phyloP scores from a whole-genome alignment of 2,113 vertebrate genomes.

The Chaenocephalus aceratus region DNA sequence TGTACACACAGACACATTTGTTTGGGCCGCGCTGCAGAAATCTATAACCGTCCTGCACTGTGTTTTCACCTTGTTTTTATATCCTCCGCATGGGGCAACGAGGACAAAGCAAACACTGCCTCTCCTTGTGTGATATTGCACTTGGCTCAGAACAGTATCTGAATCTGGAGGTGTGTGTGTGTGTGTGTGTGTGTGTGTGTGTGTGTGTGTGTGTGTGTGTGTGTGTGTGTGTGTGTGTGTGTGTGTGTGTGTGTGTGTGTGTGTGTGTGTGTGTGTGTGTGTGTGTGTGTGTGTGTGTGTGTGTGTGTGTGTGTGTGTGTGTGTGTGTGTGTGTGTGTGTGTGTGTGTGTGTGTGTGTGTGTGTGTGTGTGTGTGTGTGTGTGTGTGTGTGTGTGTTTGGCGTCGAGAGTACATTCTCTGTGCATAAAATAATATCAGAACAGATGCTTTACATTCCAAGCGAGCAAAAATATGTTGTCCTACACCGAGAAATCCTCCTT shows the following conservation, averaged over 20 bases:
- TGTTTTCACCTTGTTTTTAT: constrained; percentile 49
- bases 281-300: neutral
- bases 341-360: neutral
- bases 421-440: constrained; percentile 25
- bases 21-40: constrained; percentile 34
- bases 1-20: constrained; percentile 43
- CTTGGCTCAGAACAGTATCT: constrained; percentile 46
- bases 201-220: neutral
- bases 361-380: neutral
- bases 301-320: neutral
- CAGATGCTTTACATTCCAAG: constrained; percentile 37
- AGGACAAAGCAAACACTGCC: constrained; percentile 43
- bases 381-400: neutral
- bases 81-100: constrained; percentile 27
- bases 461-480: constrained; percentile 13
- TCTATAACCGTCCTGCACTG: constrained; percentile 19
- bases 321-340: neutral
- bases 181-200: too few relatives aligned
- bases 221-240: neutral
- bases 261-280: neutral
- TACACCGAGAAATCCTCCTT: constrained; percentile 16
- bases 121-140: constrained; percentile 53
- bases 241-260: neutral
- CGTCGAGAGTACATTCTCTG: constrained; percentile 25
- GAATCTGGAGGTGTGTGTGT: constrained; percentile 15